Percentiles rank a stretch among this genome's conserved stretches.
Conservation (phyloP, 2,888 invertebrate genomes). For the Diaperis boleti region DNA sequence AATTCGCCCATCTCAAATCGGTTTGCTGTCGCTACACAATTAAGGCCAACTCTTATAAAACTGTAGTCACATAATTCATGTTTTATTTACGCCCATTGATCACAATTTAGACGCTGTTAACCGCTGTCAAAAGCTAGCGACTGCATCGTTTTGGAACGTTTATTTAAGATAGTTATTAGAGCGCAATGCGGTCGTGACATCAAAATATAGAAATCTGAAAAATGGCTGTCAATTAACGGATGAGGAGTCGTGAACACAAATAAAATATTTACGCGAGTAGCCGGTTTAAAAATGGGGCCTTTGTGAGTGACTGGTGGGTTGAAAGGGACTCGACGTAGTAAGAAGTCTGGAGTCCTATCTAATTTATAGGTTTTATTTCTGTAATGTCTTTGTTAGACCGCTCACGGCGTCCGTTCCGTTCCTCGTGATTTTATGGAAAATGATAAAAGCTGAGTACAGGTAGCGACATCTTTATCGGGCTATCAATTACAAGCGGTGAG, state of each 20-base stretch:
- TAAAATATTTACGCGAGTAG: too few relatives aligned
- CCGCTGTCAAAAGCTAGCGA: conserved; percentile 7
- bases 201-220: background rate
- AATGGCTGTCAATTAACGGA: background rate
- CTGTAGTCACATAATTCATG: conserved; percentile 10
- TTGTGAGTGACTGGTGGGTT: too few relatives aligned
- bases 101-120: conserved; percentile 26
- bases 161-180: conserved; percentile 25
- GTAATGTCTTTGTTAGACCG: background rate
- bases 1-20: conserved; percentile 18
- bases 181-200: conserved; percentile 25
- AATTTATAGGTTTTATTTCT: too few relatives aligned
- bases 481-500: conserved; percentile 60
- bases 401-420: background rate
- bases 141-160: conserved; percentile 12
- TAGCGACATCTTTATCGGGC: conserved; percentile 62
- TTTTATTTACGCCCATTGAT: conserved; percentile 30
- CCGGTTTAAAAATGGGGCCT: too few relatives aligned
- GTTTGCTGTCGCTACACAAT: conserved; percentile 1
- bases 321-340: too few relatives aligned
- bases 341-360: too few relatives aligned
- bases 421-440: conserved; percentile 2
- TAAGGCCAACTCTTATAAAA: conserved; percentile 17
- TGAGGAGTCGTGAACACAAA: too few relatives aligned
- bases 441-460: conserved; percentile 55